Conservation (phyloP, 2,888 invertebrate genomes). For the Andricus curvator region DNA sequence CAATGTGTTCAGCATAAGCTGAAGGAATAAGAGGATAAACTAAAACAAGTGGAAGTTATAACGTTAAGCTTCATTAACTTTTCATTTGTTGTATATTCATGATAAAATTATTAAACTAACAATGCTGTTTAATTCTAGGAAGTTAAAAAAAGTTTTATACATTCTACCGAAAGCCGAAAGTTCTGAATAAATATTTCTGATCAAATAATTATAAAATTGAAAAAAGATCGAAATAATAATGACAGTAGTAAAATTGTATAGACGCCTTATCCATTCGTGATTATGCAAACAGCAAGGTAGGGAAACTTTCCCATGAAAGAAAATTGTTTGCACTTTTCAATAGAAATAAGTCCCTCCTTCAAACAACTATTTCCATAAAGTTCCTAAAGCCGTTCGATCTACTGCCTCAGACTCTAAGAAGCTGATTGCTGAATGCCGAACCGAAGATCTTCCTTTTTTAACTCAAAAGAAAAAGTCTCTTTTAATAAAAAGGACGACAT, state of each 20-base stretch:
- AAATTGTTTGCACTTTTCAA: conserved; percentile 8
- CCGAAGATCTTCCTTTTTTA: background rate
- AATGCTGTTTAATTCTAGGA: too few species aligned
- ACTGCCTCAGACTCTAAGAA: background rate
- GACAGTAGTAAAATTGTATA: background rate
- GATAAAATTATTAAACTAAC: too few species aligned
- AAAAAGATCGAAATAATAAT: background rate
- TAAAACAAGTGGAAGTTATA: background rate
- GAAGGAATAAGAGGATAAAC: background rate
- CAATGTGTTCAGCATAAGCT: background rate
- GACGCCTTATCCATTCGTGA: background rate
- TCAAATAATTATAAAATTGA: background rate
- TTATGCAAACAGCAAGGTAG: background rate
- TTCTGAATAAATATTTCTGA: background rate
- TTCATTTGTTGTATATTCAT: background rate
- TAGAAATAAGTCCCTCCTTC: background rate
- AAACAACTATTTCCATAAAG: conserved; percentile 5
- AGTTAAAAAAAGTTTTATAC: too few species aligned
- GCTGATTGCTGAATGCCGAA: background rate
- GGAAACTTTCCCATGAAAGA: background rate
- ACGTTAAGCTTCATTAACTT: too few species aligned
- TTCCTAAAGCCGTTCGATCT: background rate
- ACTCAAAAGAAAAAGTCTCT: background rate
- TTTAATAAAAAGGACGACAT: background rate
- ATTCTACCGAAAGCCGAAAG: background rate